Base-by-base conservation (phyloP, 2,113 vertebrate species). In the Dicaeum eximium region DNA sequence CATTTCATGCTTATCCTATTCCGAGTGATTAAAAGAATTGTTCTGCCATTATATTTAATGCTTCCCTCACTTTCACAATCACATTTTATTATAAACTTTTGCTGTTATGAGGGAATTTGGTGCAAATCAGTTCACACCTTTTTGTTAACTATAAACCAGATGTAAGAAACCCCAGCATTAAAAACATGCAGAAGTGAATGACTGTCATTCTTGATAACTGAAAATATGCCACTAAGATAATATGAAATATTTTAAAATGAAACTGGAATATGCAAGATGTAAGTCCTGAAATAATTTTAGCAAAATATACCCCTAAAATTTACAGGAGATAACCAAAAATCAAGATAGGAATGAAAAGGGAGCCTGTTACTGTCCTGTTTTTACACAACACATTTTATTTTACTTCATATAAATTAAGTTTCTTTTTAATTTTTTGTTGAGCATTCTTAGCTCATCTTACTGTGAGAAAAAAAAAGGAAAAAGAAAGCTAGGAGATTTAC, bases 1-100 rank as follows among this genome's bases (percentile, higher is more conserved):
- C 42, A 92, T 95, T 97, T 95, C 88, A 80, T 89, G 86, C 88
- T 95, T 92, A 95, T 95, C 84, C 88, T 82, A 51, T 50, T 64
- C 65, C 10, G 44, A 84, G 58, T 33, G 86, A 93, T 94, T 95
- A 93, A 70, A 96, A 75, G 51, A 53, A 93, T 79, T 79, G 62
- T 65, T 80, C 79, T 94, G 61, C 61, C 80, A 54, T 84, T 88
- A 92, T 84, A 80, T 94, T 93, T 88, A 83, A 88, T 92, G 88
- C 72, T 94, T 86, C 72, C 56, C 42, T 89, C 60, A 67, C 56
- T 94, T 90, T 73, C 67, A 74, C 67, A 57, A 80, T 73, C 28
- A 25, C 38, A 80, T 93, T 92, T 94, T 89, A 93, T 58, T 64
- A 13, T 57, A 86, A 94, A 94, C 71, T 83, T 73, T 71, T 14